Evolutionary conservation across 2,888 invertebrate genomes (phyloP), one percentile per base, ranked within the genome.

Genomic region (Crematogaster levior): DNA sequence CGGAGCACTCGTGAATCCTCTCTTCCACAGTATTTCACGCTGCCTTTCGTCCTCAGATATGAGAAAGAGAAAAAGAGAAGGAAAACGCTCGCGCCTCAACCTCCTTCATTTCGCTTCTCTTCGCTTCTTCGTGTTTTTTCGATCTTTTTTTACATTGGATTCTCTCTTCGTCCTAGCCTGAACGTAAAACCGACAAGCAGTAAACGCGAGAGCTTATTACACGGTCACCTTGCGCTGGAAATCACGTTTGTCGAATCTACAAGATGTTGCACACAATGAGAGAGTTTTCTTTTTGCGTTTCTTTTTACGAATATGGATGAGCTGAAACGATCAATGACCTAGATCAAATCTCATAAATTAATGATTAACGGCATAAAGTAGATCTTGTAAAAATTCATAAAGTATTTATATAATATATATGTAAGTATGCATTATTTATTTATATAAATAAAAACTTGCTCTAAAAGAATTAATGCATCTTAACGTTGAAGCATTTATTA

Each of bases 1-100:
- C 68, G 81, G 70, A 80, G 72, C 84, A 88, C 79, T 86, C 80
- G 84, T 84, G 88, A 88, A 88, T 88, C 79, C 84, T 83, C 83
- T 84, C 84, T 77, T 56, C 30, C 68, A 58, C 66, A 58, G 68
- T 77, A 77, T 77, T 68, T 77, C 77, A 68, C 43, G 68, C 56
- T 56, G 21, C 6, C 77, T 58, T 77, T 77, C 77, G 46, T 68
- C n/a, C 77, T 68, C 56, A 43, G 65, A 56, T 12, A 34, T 56
- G 56, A 34, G 53, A 24, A 27, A 27, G 24, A 40, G 63, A 46
- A 18, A 37, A 37, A 21, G 37, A 21, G 37, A 63, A 3, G n/a
- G 48, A 12, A 60, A 60, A 48, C 34, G 46, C 46, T 48, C 56
- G 73, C 40, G n/a, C 9, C 30, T 63, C 70, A 24, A 46, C 68